Percentiles rank a stretch among this genome's conserved stretches.
These are phyloP conservation scores for Otus sunia DNA, from an alignment of 2,113 vertebrate species.

Conservation along the genomic window DNA sequence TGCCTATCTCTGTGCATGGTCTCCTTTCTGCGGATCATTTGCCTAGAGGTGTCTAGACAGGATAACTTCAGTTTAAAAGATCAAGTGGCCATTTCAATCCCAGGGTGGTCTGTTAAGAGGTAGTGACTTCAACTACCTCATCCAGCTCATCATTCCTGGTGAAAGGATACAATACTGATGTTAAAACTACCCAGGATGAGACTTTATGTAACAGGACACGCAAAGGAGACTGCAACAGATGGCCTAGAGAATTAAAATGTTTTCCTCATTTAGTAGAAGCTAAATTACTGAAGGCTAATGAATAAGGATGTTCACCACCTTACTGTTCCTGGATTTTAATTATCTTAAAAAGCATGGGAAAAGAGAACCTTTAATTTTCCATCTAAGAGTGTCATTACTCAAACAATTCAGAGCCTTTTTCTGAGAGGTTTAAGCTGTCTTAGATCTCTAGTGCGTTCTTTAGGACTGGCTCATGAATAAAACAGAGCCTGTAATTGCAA, in stretches of 20 bases:
- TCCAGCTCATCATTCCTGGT: not conserved
- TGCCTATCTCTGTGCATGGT: not conserved
- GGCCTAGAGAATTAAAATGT: constrained; percentile 56
- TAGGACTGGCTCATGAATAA: constrained; percentile 66
- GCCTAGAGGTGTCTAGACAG: not conserved
- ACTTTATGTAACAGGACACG: constrained; percentile 25
- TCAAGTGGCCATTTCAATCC: not conserved
- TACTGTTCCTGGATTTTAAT: constrained; percentile 64
- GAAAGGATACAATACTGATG: not conserved
- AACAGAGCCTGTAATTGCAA: constrained; percentile 63
- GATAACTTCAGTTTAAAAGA: not conserved
- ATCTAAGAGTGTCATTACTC: constrained; percentile 58
- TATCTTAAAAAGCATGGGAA: constrained; percentile 56
- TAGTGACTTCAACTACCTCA: not conserved
- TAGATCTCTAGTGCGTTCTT: constrained; percentile 40
- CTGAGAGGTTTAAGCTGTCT: constrained; percentile 58
- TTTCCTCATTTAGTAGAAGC: constrained; percentile 60
- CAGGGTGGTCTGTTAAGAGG: not conserved
- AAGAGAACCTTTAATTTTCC: constrained; percentile 63
- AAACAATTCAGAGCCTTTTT: constrained; percentile 52
- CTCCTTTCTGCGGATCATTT: not conserved
- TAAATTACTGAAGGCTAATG: constrained; percentile 67
- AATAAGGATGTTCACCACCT: constrained; percentile 63
- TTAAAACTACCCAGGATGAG: not conserved
- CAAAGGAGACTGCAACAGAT: constrained; percentile 63